Percentiles rank a stretch among this genome's conserved stretches.
Evolutionary conservation across 2,797 vertebrate species (phyloP).

Genomic region (Phyllotis vaccarum): DNA sequence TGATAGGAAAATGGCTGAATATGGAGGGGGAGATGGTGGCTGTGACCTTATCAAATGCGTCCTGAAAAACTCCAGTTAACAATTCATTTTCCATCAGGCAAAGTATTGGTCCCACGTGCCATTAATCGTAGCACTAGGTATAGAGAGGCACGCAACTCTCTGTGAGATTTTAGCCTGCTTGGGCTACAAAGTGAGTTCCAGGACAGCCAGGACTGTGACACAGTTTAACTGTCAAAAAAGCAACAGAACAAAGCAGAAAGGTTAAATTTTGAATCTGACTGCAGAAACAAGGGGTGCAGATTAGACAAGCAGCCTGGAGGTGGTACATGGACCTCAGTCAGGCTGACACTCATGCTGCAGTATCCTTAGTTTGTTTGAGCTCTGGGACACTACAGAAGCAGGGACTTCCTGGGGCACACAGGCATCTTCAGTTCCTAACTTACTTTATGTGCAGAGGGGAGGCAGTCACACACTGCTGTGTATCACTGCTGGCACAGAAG

Average conservation of each 20-base stretch:
- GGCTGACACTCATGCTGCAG: not conserved
- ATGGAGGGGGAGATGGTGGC: not conserved
- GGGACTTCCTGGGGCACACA: not conserved
- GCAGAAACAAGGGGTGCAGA: not conserved
- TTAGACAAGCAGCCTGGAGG: not conserved
- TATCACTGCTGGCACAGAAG: slow-evolving; percentile 58
- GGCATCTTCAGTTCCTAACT: not conserved
- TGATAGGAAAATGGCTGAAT: not conserved
- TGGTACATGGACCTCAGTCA: not conserved
- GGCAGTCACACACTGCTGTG: not conserved
- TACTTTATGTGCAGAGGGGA: not conserved
- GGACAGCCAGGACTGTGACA: too few relatives aligned
- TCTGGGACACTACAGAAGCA: not conserved
- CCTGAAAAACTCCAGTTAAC: too few relatives aligned
- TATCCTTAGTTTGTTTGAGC: accelerated
- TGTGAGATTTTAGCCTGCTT: too few relatives aligned
- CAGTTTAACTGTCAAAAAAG: too few relatives aligned
- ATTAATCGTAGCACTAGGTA: too few relatives aligned
- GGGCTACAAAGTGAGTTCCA: too few relatives aligned
- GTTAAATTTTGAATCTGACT: too few relatives aligned
- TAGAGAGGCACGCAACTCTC: too few relatives aligned
- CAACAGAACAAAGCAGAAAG: too few relatives aligned
- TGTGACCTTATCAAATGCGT: not conserved
- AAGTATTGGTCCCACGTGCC: too few relatives aligned
- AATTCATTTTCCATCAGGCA: too few relatives aligned